These are phyloP conservation scores for Suricata suricatta DNA, from an alignment of 2,113 vertebrate genomes.

Conservation along the genomic window DNA sequence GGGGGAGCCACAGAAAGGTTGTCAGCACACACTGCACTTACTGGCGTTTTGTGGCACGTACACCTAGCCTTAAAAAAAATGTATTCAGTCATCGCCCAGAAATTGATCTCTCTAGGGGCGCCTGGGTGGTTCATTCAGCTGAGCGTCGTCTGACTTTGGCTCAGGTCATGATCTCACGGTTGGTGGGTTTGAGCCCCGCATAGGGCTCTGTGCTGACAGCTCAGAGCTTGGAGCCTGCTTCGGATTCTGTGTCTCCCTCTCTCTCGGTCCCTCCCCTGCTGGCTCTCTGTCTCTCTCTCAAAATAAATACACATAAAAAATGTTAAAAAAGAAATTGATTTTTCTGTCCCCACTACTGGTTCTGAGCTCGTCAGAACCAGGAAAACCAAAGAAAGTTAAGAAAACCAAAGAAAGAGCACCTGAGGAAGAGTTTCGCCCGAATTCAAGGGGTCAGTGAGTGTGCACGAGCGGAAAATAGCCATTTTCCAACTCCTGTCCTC, in stretches of 20 bases:
- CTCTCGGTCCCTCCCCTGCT: too few species aligned
- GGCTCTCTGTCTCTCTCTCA: too few species aligned
- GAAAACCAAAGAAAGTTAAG: slow-evolving; percentile 43
- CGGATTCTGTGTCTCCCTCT: too few species aligned
- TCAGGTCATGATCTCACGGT: too few species aligned
- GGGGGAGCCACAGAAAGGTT: not conserved
- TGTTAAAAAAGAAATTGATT: slow-evolving; percentile 42
- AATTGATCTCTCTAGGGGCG: not conserved
- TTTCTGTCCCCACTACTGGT: not conserved
- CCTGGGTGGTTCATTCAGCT: too few species aligned
- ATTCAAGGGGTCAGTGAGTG: slow-evolving; percentile 24
- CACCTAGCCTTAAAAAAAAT: slow-evolving; percentile 1
- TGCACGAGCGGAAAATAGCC: slow-evolving; percentile 57
- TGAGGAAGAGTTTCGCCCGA: not conserved
- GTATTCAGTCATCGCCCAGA: not conserved
- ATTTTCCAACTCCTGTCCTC: slow-evolving; percentile 47
- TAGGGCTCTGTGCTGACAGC: too few species aligned
- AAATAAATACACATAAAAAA: too few species aligned
- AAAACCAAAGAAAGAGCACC: slow-evolving; percentile 42
- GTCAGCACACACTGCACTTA: not conserved
- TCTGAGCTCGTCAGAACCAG: not conserved
- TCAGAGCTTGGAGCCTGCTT: too few species aligned
- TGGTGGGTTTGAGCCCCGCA: too few species aligned
- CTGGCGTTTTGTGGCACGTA: not conserved
- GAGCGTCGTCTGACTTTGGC: too few species aligned